Base-by-base conservation (phyloP, 2,888 invertebrate species). In the Mimachlamys varia region DNA sequence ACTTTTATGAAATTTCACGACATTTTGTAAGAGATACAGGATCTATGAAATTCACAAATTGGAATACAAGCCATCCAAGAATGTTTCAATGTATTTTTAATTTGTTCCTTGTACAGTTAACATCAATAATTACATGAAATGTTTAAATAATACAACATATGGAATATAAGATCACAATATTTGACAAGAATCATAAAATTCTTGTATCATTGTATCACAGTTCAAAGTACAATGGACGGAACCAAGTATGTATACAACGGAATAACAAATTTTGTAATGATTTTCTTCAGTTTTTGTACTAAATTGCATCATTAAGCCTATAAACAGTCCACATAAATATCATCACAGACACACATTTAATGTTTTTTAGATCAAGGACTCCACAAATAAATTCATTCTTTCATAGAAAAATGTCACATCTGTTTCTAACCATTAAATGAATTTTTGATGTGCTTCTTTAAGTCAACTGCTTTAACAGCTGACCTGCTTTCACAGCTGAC, bases 161-260 rank as follows among this genome's bases (percentile, higher is more conserved):
- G 33, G 10, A 76, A 76, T 22, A 58, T 58, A 22, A 58, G 22
- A 58, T 58, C 0, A 58, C 2, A 3, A 58, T n/a, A 58, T 58
- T 58, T 58, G 19, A 58, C 22, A 58, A 58, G 22, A 58, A 10
- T 19, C 19, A 53, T 17, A 1, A 53, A 58, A 4, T 76, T 10
- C 15, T 76, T 76, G 27, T 76, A 76, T 76, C 76, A 76, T 76
- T 76, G 27, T 76, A 76, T 76, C 76, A 76, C 76, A 76, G 76
- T 76, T 76, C 33, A 33, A 7, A 44, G 76, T 76, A 12, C 0
- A 0, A 33, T 76, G 76, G 76, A 76, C 76, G 76, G 76, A 76
- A 76, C 7, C 33, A 5, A 76, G n/a, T 27, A 3, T 15, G 27
- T 2, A 76, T 58, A 22, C 22, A 19, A 27, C 33, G 7, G 27